Conservation (phyloP, 2,113 vertebrate genomes). For the Tonatia bakeri region DNA sequence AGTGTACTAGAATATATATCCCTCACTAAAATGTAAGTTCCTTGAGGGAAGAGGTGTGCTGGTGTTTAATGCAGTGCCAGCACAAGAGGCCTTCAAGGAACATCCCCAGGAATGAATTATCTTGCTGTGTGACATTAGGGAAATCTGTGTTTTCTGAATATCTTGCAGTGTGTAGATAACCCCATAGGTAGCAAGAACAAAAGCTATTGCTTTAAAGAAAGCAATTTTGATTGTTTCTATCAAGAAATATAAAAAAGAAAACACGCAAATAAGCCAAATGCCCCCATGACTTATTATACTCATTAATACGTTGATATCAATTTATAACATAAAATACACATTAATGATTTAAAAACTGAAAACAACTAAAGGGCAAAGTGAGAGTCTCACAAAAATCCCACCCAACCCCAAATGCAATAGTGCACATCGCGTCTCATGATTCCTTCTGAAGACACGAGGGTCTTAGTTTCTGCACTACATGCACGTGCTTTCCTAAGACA, state of each 20-base stretch:
- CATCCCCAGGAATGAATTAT: neutral
- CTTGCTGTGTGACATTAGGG: neutral
- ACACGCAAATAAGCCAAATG: neutral
- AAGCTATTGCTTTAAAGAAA: neutral
- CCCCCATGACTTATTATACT: neutral
- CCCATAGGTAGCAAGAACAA: neutral
- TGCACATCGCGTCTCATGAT: too few species aligned
- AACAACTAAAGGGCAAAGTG: neutral
- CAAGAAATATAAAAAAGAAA: neutral
- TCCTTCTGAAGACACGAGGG: too few species aligned
- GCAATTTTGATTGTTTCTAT: neutral
- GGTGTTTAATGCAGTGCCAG: neutral
- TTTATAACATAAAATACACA: neutral
- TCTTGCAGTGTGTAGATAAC: neutral
- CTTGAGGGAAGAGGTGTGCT: neutral
- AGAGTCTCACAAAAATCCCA: neutral
- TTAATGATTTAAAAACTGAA: neutral
- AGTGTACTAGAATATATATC: neutral
- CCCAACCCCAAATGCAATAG: neutral
- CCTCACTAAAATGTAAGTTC: neutral
- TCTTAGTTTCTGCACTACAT: too few species aligned
- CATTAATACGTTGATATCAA: neutral
- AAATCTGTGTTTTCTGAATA: neutral
- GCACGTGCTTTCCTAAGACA: too few species aligned
- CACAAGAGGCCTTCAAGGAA: neutral